A percentile compares a stretch with the other conserved stretches of the same genome.
phyloP scores from a whole-genome alignment of 2,888 invertebrate genomes.

The Pheosia gnoma region DNA sequence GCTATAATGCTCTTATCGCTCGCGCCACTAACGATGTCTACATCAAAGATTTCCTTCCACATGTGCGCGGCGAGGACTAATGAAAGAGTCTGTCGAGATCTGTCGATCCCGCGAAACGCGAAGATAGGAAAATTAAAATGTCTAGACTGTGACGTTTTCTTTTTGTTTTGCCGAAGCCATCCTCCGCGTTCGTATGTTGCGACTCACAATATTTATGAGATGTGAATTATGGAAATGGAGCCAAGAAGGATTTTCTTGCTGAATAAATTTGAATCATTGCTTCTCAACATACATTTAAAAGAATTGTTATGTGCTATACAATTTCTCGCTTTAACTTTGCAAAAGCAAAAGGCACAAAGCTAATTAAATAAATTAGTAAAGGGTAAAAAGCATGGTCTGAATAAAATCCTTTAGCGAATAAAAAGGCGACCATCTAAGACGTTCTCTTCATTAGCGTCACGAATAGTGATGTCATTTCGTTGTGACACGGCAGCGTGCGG shows the following conservation, averaged over 20 bases:
- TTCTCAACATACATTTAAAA: slow-evolving; percentile 15
- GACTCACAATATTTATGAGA: slow-evolving; percentile 47
- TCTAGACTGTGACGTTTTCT: slow-evolving; percentile 71
- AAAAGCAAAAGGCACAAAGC: slow-evolving; percentile 34
- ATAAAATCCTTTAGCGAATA: slow-evolving; percentile 57
- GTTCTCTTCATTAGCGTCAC: slow-evolving; percentile 83
- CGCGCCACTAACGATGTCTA: slow-evolving; percentile 69
- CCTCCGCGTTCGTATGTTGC: slow-evolving; percentile 42
- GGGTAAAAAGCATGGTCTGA: slow-evolving; percentile 53
- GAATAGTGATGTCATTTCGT: slow-evolving; percentile 82
- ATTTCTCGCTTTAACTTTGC: slow-evolving; percentile 24
- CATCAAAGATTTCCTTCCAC: slow-evolving; percentile 76
- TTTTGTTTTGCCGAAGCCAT: slow-evolving; percentile 67
- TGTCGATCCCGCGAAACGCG: slow-evolving; percentile 66
- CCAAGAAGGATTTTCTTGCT: slow-evolving; percentile 31
- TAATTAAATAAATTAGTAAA: slow-evolving; percentile 58
- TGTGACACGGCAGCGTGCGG: slow-evolving; percentile 73
- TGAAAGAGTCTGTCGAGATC: slow-evolving; percentile 69
- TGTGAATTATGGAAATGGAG: slow-evolving; percentile 53
- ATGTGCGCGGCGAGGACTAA: slow-evolving; percentile 65
- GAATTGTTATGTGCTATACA: slow-evolving; percentile 25
- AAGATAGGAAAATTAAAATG: slow-evolving; percentile 83
- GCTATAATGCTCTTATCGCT: slow-evolving; percentile 64
- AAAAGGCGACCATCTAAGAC: slow-evolving; percentile 73
- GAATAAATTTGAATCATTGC: slow-evolving; percentile 40